Base-by-base conservation (phyloP, 2,797 vertebrate genomes). In the Danio aesculapii region DNA sequence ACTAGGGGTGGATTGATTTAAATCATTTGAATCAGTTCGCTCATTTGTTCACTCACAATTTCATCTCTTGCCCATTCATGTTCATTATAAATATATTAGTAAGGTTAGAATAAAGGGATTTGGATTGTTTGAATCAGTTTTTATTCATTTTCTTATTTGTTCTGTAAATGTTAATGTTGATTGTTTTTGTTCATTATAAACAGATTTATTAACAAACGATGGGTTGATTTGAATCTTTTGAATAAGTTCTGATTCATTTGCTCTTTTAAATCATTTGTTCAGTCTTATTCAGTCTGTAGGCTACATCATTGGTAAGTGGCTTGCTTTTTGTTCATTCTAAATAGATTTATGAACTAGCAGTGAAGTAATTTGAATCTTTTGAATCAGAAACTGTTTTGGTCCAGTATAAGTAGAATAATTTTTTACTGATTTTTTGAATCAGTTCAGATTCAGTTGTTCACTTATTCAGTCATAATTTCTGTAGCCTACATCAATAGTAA, bases 51-150 rank as follows among this genome's bases (percentile, higher is more conserved):
- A 77, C 39, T 77, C 47, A 43, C 47, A 1, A 62, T 6, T 7
- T 30, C 1, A 30, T 74, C 12, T 43, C 13, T 3, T 16, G 30
- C 1, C 30, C 3, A 1, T 30, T 30, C 30, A 30, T 30, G 30
- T 30, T 30, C 4, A 44, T 53, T 55, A 16, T 76, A 17, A 64
- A 62, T 76, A 44, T 30, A 66, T 76, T 44, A 17, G n/a, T 70
- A 30, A 70, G n/a, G 14, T 53, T n/a, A 16, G 0, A 14, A 39
- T 69, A 12, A 8, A 13, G 50, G 30, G 47, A 52, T n/a, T 52
- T 16, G 5, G 53, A 53, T 44, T 9, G 9, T 44, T 17, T 11
- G 5, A 64, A n/a, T 39, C 30, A 16, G 30, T 62, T 62, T 3
- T 30, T 1, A 30, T 30, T 39, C 12, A 41, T 62, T 16, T 1